Percentiles rank a stretch among this genome's conserved stretches.
These are phyloP conservation scores for Chaetura pelagica DNA, from an alignment of 2,113 vertebrate species.

Conservation along the genomic window DNA sequence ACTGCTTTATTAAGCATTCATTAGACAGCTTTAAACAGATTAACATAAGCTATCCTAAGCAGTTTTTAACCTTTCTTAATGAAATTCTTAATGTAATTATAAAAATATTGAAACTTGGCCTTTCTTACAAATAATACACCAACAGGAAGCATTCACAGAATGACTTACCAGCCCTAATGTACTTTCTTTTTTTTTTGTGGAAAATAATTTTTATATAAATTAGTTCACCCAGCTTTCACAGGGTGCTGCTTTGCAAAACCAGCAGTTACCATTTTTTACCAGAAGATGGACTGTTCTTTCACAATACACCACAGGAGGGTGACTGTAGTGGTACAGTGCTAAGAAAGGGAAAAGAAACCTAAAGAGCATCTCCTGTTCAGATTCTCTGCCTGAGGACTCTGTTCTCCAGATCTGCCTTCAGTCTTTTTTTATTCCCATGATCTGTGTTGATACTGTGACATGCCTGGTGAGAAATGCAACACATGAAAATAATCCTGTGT, in stretches of 20 bases:
- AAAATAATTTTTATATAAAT: neutral
- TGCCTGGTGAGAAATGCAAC: neutral
- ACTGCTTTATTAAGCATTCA: neutral
- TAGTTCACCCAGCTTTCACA: neutral
- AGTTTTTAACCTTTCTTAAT: constrained; percentile 19
- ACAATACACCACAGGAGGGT: neutral
- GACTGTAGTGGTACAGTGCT: neutral
- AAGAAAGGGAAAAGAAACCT: neutral
- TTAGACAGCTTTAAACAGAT: constrained; percentile 26
- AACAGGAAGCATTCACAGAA: neutral
- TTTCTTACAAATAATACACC: neutral
- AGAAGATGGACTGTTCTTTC: neutral
- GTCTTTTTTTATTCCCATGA: neutral
- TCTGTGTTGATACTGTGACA: neutral
- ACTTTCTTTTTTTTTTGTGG: neutral
- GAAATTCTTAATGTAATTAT: neutral
- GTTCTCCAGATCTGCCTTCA: neutral
- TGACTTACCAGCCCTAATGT: neutral
- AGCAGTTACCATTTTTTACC: neutral
- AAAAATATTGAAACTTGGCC: neutral
- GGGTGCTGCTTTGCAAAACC: neutral
- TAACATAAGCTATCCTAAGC: neutral
- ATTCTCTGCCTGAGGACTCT: neutral
- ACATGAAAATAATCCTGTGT: neutral
- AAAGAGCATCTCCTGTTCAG: neutral